Conservation (phyloP, 2,113 vertebrate genomes). For the Excalfactoria chinensis region DNA sequence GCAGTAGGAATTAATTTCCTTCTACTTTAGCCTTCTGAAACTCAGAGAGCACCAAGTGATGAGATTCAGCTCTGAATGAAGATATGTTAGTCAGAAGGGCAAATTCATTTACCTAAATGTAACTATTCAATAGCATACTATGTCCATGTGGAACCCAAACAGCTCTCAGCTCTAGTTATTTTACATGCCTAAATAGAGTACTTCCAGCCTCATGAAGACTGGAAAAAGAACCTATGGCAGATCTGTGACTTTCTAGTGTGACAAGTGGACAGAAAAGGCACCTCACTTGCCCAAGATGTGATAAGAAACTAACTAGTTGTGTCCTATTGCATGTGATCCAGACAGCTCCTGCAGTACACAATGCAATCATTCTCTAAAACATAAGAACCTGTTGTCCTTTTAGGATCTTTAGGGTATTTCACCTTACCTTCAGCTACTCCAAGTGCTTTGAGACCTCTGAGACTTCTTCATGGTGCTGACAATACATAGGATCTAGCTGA, state of each 20-base stretch:
- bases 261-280: not conserved
- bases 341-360: not conserved
- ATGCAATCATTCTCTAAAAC: not conserved
- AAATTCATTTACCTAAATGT: not conserved
- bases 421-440: not conserved
- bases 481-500: not conserved
- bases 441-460: not conserved
- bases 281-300: not conserved
- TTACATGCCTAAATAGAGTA: not conserved
- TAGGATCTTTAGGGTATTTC: not conserved
- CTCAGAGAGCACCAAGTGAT: not conserved
- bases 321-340: not conserved
- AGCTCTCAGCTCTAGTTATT: not conserved
- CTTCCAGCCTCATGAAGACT: not conserved
- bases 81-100: not conserved
- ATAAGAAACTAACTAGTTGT: not conserved
- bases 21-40: not conserved
- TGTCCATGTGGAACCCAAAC: accelerated
- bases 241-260: not conserved
- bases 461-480: not conserved
- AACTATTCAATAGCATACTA: not conserved
- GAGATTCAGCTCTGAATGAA: not conserved
- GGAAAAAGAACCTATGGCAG: not conserved
- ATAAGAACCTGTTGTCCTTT: not conserved
- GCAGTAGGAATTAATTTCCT: not conserved